Base-by-base conservation (phyloP, 1,140 invertebrate genomes). In the Hylaeus volcanicus region DNA sequence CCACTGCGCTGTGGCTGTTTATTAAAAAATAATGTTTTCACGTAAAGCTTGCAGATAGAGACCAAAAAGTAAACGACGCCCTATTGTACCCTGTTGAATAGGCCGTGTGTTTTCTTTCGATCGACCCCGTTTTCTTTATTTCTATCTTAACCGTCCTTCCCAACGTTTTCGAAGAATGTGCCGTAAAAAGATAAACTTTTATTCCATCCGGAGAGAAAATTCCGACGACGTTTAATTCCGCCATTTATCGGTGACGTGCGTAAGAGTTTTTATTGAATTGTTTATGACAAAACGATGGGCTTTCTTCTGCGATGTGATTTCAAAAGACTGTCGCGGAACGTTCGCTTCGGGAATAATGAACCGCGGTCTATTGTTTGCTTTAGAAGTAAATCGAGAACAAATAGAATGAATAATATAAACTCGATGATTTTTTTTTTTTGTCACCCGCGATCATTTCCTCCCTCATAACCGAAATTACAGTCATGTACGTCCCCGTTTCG, bases 91-190 rank as follows among this genome's bases (percentile, higher is more conserved):
- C 6, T 37, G 43, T 3, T 51, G 78, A 85, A 56, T 74, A 60
- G 58, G 12, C 53, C 26, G n/a, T 37, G 70, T 84, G 86, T 88
- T 88, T 85, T 88, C 86, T 86, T 88, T 88, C 76, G 65, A 88
- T 88, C 79, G 72, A 78, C 77, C 51, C 74, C 51, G 64, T 84
- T 76, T 75, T 51, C 71, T 56, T 74, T 51, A 58, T 66, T 56
- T 43, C 37, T 14, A n/a, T 37, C 8, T 12, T 56, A 56, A 45
- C 39, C 15, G 58, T 37, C n/a, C 5, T 48, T 15, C n/a, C 3
- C 15, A 6, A 5, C 61, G 3, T 41, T 14, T 15, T 37, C 41
- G 43, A 60, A 26, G 37, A 61, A 53, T 14, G 15, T 68, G 8
- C 5, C 55, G 55, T 68, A 8, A 1, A 37, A 66, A 68, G 64